Conservation (phyloP, 2,888 invertebrate species). For the Xestia c-nigrum region DNA sequence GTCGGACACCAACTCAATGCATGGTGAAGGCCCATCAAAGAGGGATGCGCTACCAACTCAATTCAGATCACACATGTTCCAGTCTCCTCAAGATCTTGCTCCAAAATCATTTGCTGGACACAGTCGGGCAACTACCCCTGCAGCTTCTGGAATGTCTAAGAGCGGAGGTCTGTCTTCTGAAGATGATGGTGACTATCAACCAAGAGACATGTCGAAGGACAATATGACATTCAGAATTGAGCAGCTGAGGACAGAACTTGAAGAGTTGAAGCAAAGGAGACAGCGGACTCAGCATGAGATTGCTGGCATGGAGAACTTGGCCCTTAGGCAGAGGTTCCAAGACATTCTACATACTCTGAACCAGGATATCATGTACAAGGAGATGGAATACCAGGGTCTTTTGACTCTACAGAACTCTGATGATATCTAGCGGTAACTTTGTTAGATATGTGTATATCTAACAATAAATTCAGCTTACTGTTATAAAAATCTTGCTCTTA, state of each 20-base stretch:
- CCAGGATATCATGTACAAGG: constrained; percentile 95
- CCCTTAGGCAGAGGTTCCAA: constrained; percentile 95
- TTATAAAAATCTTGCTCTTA: neutral
- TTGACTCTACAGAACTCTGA: constrained; percentile 84
- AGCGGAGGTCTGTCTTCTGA: constrained; percentile 78
- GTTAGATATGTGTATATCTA: constrained; percentile 56
- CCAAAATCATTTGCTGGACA: constrained; percentile 72
- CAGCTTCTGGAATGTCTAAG: constrained; percentile 70
- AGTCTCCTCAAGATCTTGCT: constrained; percentile 67
- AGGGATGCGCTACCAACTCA: constrained; percentile 76
- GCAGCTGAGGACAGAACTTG: constrained; percentile 93
- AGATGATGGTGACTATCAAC: constrained; percentile 80
- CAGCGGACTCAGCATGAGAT: constrained; percentile 96
- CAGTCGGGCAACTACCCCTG: constrained; percentile 72
- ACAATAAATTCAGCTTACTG: constrained; percentile 21
- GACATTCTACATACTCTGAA: constrained; percentile 94
- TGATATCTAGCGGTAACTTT: constrained; percentile 76
- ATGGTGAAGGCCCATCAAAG: constrained; percentile 75
- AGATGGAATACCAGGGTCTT: constrained; percentile 91
- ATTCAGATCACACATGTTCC: constrained; percentile 84
- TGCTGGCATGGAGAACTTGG: constrained; percentile 95
- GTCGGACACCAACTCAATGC: constrained; percentile 90
- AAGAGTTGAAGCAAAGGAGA: constrained; percentile 93
- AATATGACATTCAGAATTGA: constrained; percentile 92
- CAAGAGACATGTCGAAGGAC: constrained; percentile 82